Evolutionary conservation across 1,140 invertebrate species (phyloP).

Genomic region (Halictus rubicundus): DNA sequence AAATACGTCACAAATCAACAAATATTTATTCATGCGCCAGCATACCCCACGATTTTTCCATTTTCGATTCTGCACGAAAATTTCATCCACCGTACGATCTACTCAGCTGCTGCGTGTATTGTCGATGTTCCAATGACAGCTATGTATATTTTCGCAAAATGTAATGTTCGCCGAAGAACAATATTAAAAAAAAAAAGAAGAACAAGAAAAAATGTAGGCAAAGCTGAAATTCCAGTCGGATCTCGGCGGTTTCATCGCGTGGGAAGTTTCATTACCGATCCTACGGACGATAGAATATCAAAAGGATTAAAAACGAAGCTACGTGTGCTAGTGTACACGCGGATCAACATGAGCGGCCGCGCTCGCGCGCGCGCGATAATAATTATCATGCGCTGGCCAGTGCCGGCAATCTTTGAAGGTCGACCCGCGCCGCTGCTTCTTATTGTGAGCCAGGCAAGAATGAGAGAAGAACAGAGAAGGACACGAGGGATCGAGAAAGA

Average conservation of each 20-base stretch:
- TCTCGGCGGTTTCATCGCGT: not conserved
- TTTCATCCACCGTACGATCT: too few species aligned
- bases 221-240: not conserved
- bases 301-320: constrained; percentile 5
- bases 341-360: not conserved
- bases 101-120: too few species aligned
- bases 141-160: too few species aligned
- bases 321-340: constrained; percentile 34
- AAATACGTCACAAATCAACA: too few species aligned
- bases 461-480: constrained; percentile 7
- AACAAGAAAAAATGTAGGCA: too few species aligned
- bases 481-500: not conserved
- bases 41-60: too few species aligned
- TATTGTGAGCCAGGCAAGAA: constrained; percentile 59
- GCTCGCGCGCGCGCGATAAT: constrained; percentile 51
- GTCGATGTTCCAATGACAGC: too few species aligned
- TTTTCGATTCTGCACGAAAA: too few species aligned
- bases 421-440: constrained; percentile 70
- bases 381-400: constrained; percentile 62
- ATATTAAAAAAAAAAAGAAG: too few species aligned
- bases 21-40: too few species aligned
- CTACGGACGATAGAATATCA: not conserved
- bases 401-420: constrained; percentile 70
- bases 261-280: not conserved
- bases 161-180: too few species aligned